Percentiles rank a stretch among this genome's conserved stretches.
Conservation (phyloP, 2,888 invertebrate genomes). For the Synanthedon andrenaeformis region DNA sequence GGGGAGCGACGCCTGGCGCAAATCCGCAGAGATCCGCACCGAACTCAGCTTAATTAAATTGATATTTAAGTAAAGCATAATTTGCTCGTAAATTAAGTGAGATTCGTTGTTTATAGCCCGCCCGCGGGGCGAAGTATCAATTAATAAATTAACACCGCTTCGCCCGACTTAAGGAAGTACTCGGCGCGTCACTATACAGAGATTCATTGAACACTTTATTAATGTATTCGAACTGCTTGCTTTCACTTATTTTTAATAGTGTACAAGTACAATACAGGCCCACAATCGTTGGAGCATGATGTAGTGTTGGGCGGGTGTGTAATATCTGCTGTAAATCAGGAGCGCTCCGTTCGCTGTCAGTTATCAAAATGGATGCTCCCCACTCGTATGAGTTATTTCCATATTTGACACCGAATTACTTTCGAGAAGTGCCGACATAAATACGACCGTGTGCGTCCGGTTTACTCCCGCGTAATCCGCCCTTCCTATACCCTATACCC, state of each 20-base stretch:
- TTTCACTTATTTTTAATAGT: background rate
- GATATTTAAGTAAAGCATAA: slow-evolving; percentile 71
- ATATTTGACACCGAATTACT: slow-evolving; percentile 72
- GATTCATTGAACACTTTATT: slow-evolving; percentile 38
- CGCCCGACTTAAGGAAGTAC: slow-evolving; percentile 50
- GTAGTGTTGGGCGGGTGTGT: background rate
- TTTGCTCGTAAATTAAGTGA: slow-evolving; percentile 68
- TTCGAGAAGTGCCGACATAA: slow-evolving; percentile 70
- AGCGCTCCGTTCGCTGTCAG: slow-evolving; percentile 59
- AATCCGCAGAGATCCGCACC: slow-evolving; percentile 48
- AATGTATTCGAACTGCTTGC: too few relatives aligned
- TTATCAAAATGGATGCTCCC: slow-evolving; percentile 68
- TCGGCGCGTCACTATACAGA: slow-evolving; percentile 40
- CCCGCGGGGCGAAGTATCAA: slow-evolving; percentile 54
- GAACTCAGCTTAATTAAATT: slow-evolving; percentile 68
- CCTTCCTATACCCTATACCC: slow-evolving; percentile 12
- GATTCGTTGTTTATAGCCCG: slow-evolving; percentile 65
- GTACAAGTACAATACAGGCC: too few relatives aligned
- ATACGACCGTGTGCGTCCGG: slow-evolving; percentile 38
- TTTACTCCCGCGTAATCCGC: slow-evolving; percentile 19
- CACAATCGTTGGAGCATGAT: background rate
- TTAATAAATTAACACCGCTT: slow-evolving; percentile 67
- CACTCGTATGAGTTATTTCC: slow-evolving; percentile 68
- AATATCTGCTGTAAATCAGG: slow-evolving; percentile 49
- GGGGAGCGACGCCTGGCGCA: slow-evolving; percentile 16